These are phyloP conservation scores for Phaenicophaeus curvirostris DNA, from an alignment of 2,797 vertebrate genomes.

Conservation along the genomic window DNA sequence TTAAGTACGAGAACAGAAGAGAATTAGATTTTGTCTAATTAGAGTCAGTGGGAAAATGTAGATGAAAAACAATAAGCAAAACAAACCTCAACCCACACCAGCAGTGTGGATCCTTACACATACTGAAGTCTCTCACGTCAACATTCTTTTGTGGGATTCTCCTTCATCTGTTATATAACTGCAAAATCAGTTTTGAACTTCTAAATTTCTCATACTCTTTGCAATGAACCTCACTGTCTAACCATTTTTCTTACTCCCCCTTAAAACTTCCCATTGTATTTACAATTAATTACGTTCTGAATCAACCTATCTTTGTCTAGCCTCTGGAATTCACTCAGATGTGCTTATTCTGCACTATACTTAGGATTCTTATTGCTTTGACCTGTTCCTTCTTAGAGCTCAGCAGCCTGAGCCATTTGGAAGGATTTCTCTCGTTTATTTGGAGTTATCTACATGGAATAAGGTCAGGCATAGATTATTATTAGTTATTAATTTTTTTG, in stretches of 20 bases:
- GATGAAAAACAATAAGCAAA: neutral
- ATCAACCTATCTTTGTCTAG: neutral
- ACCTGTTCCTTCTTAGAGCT: neutral
- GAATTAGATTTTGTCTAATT: neutral
- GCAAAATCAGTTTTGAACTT: neutral
- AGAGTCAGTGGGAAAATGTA: neutral
- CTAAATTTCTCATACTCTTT: neutral
- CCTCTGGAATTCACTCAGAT: neutral
- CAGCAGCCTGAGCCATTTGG: neutral
- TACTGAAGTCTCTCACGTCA: neutral
- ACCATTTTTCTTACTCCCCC: neutral
- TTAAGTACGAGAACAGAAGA: neutral
- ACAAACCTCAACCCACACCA: fast-evolving
- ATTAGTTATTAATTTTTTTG: neutral
- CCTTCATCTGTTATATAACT: neutral
- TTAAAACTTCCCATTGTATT: neutral
- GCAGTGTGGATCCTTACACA: neutral
- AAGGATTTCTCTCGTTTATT: neutral
- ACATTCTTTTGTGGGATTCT: neutral
- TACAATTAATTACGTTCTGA: neutral
- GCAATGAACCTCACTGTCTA: neutral
- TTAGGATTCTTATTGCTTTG: neutral
- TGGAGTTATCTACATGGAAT: neutral
- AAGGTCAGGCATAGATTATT: neutral
- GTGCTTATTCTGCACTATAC: neutral